Conservation (phyloP, 2,113 vertebrate species). For the Azemiops feae region DNA sequence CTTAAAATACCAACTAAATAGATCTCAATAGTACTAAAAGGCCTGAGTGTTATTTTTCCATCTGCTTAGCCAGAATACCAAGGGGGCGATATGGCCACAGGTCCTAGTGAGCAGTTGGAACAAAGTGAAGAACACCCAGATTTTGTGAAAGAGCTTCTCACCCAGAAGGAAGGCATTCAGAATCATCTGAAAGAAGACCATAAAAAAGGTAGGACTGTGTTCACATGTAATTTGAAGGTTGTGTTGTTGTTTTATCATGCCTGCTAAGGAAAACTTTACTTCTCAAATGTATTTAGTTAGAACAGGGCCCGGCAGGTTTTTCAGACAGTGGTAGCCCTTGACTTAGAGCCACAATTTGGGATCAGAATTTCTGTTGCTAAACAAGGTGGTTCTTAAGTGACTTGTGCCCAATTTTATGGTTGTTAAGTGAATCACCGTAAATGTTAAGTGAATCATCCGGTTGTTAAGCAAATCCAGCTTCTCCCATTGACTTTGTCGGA, state of each 20-base stretch:
- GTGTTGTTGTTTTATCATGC: neutral
- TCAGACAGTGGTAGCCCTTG: neutral
- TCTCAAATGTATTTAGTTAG: neutral
- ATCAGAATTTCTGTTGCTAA: neutral
- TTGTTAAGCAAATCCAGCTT: neutral
- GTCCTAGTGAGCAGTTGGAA: conserved; percentile 14
- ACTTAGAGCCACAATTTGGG: neutral
- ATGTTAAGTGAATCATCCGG: neutral
- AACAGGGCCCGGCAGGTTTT: neutral
- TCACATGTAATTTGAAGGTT: neutral
- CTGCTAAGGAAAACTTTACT: neutral
- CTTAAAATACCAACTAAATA: neutral
- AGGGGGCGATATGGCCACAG: conserved; percentile 15
- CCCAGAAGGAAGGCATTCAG: neutral
- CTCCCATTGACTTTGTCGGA: neutral
- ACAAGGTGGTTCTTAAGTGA: neutral
- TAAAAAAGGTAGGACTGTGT: neutral
- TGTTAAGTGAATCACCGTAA: too few species aligned
- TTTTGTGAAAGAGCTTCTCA: neutral
- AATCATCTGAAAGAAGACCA: neutral
- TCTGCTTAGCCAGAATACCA: neutral
- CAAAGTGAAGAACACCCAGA: conserved; percentile 38
- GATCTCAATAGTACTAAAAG: neutral
- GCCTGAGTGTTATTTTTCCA: neutral
- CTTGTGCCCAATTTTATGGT: too few species aligned